phyloP scores from a whole-genome alignment of 2,888 invertebrate genomes.

The Cremastinae sp. region DNA sequence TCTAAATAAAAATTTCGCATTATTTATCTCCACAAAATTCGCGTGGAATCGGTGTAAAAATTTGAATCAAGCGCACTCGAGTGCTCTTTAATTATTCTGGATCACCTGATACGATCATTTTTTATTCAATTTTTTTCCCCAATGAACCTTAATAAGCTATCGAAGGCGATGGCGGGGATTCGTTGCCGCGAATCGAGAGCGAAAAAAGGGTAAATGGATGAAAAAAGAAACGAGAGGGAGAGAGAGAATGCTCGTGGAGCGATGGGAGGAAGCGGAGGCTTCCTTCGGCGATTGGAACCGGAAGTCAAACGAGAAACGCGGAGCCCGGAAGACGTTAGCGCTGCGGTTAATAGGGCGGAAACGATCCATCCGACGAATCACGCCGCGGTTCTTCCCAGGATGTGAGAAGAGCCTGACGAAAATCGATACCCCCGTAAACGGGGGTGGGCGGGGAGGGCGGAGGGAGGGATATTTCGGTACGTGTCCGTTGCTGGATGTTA shows the following conservation, averaged over 20 bases:
- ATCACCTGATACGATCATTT: too few species aligned
- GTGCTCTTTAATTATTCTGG: too few species aligned
- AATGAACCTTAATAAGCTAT: too few species aligned
- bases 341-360: conserved; percentile 65
- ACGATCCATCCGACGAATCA: conserved; percentile 63
- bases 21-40: too few species aligned
- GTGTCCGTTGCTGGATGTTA: conserved; percentile 44
- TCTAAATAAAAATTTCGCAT: too few species aligned
- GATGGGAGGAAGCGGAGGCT: conserved; percentile 18
- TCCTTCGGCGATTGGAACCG: conserved; percentile 62
- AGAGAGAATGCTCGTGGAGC: conserved; percentile 3
- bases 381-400: conserved; percentile 45
- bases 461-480: conserved; percentile 38
- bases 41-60: too few species aligned
- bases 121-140: too few species aligned
- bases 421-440: conserved; percentile 58
- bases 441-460: too few species aligned
- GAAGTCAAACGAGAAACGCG: conserved; percentile 59
- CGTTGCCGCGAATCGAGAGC: too few species aligned
- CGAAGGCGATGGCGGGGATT: too few species aligned
- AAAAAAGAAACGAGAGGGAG: not conserved
- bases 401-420: conserved; percentile 35
- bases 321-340: conserved; percentile 63
- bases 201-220: not conserved
- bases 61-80: too few species aligned